phyloP scores from a whole-genome alignment of 1,140 invertebrate species.

The Drosophila hydei region DNA sequence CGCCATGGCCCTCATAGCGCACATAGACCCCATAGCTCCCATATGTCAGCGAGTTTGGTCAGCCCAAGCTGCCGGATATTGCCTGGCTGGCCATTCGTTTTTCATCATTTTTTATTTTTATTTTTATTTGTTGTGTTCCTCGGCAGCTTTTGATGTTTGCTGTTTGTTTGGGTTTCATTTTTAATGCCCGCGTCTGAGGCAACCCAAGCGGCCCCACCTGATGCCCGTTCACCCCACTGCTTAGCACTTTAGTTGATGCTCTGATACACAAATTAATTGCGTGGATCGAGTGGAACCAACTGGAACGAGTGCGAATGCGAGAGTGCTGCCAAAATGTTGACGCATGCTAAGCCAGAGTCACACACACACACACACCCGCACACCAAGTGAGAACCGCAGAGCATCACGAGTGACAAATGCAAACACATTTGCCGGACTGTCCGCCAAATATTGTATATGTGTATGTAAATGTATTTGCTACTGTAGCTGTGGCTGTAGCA shows the following conservation, averaged over 20 bases:
- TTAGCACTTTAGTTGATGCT: slow-evolving; percentile 57
- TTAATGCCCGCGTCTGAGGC: slow-evolving; percentile 52
- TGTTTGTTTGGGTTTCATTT: slow-evolving; percentile 80
- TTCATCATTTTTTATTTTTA: slow-evolving; percentile 39
- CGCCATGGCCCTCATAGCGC: slow-evolving; percentile 23
- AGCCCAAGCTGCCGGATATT: slow-evolving; percentile 54
- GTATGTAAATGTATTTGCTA: slow-evolving; percentile 27
- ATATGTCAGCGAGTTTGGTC: slow-evolving; percentile 1
- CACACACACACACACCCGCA: slow-evolving; percentile 32
- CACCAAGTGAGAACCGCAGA: slow-evolving; percentile 45
- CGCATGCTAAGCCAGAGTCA: slow-evolving; percentile 64
- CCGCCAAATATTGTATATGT: slow-evolving; percentile 53
- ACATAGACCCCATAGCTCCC: background rate
- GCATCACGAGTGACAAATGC: slow-evolving; percentile 76
- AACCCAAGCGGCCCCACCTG: slow-evolving; percentile 54
- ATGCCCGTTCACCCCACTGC: slow-evolving; percentile 6
- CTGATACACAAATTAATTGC: slow-evolving; percentile 80
- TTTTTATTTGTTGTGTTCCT: slow-evolving; percentile 48
- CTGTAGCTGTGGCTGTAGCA: background rate
- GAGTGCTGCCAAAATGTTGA: slow-evolving; percentile 79
- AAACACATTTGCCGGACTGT: slow-evolving; percentile 73
- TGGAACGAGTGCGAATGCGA: slow-evolving; percentile 23
- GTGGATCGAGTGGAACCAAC: slow-evolving; percentile 75
- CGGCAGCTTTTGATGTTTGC: slow-evolving; percentile 74
- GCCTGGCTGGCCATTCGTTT: slow-evolving; percentile 27